Conservation (phyloP, 2,797 vertebrate genomes). For the Semotilus atromaculatus region DNA sequence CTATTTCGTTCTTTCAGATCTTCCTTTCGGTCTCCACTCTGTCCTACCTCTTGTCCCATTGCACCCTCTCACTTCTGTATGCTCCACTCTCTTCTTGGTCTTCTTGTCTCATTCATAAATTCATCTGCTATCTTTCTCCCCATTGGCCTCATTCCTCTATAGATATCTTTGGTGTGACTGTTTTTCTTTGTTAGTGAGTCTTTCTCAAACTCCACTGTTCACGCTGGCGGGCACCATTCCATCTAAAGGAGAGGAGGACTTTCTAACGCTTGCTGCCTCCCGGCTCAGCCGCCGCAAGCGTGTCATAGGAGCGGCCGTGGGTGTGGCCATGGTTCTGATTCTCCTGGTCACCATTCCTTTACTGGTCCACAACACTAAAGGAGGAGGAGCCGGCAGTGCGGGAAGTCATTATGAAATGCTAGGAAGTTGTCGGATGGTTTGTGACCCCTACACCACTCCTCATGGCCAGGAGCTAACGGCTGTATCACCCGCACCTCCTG, state of each 20-base stretch:
- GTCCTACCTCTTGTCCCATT: slow-evolving; percentile 36
- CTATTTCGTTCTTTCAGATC: slow-evolving; percentile 24
- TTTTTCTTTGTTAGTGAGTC: slow-evolving; percentile 54
- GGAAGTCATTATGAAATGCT: slow-evolving; percentile 92
- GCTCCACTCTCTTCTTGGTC: slow-evolving; percentile 64
- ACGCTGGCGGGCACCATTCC: slow-evolving; percentile 88
- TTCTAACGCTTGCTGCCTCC: slow-evolving; percentile 94
- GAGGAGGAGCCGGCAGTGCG: slow-evolving; percentile 81
- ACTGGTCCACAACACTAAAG: slow-evolving; percentile 94
- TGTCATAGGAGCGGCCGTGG: slow-evolving; percentile 92
- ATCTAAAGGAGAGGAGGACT: slow-evolving; percentile 93
- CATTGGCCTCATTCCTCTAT: slow-evolving; percentile 42
- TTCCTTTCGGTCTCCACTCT: slow-evolving; percentile 28
- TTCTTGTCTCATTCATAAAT: slow-evolving; percentile 61
- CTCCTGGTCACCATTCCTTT: slow-evolving; percentile 95
- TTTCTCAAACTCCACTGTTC: slow-evolving; percentile 67
- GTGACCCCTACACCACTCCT: slow-evolving; percentile 82
- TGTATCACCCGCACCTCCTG: slow-evolving; percentile 80
- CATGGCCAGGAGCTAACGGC: slow-evolving; percentile 74
- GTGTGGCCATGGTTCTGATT: slow-evolving; percentile 96
- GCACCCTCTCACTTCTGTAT: slow-evolving; percentile 56
- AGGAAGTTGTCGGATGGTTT: slow-evolving; percentile 90
- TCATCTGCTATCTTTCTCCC: slow-evolving; percentile 49
- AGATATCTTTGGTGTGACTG: slow-evolving; percentile 53
- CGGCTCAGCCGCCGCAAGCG: slow-evolving; percentile 92